phyloP scores from a whole-genome alignment of 2,113 vertebrate species.

The Ceuthmochares aereus region DNA sequence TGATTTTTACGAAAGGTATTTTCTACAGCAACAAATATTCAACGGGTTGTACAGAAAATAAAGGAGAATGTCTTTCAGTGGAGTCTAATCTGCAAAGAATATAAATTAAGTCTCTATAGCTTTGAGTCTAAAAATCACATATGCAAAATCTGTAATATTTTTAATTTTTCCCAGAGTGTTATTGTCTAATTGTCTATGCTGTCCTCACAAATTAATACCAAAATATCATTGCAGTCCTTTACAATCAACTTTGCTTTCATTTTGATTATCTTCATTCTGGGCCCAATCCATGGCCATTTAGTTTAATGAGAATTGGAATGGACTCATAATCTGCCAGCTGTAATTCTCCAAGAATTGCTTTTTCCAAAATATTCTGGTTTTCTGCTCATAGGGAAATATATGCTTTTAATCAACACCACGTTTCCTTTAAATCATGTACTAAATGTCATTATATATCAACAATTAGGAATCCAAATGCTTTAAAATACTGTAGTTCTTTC shows the following conservation, averaged over 20 bases:
- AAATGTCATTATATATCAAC: background rate
- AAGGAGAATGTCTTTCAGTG: background rate
- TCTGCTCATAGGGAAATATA: background rate
- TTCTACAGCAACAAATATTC: background rate
- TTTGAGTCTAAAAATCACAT: background rate
- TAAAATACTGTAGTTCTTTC: background rate
- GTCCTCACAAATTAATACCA: slow-evolving; percentile 2
- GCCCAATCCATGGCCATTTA: background rate
- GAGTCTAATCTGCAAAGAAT: background rate
- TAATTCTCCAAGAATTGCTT: background rate
- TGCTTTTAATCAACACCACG: background rate
- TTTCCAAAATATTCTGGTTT: background rate
- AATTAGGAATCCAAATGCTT: background rate
- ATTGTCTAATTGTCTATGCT: background rate
- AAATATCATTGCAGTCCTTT: background rate
- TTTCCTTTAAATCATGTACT: slow-evolving; percentile 14
- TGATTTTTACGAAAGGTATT: background rate
- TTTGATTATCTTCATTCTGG: slow-evolving; percentile 9
- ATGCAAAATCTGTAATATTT: background rate
- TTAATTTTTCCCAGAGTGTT: background rate
- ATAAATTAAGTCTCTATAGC: background rate
- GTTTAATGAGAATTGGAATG: background rate
- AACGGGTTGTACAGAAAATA: background rate
- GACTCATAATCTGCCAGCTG: background rate
- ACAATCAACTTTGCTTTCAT: slow-evolving; percentile 31